phyloP scores from a whole-genome alignment of 2,797 vertebrate species.

The Diplodus sargus region DNA sequence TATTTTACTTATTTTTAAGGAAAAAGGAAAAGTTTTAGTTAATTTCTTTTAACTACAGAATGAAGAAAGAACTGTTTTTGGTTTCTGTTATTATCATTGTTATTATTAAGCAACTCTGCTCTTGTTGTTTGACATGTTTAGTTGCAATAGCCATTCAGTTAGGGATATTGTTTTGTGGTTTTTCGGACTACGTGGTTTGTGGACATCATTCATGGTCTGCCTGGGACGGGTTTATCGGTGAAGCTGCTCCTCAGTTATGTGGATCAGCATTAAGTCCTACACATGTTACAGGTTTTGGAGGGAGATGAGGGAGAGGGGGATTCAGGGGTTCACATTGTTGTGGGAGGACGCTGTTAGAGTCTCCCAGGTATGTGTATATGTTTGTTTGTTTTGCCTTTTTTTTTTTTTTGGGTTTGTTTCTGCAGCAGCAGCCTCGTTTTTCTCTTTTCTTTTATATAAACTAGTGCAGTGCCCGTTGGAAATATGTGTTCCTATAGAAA shows the following conservation, averaged over 20 bases:
- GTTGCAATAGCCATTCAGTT: neutral
- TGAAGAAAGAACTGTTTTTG: neutral
- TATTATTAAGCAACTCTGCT: neutral
- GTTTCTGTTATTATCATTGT: neutral
- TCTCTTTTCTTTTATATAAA: too few relatives aligned
- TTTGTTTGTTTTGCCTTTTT: too few relatives aligned
- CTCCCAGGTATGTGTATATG: too few relatives aligned
- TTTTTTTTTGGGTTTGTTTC: too few relatives aligned
- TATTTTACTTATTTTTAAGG: neutral
- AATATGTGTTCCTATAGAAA: too few relatives aligned
- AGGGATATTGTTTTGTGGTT: neutral
- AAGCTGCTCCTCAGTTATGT: conserved; percentile 4
- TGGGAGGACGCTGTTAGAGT: neutral
- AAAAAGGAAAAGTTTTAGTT: neutral
- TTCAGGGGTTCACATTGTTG: neutral
- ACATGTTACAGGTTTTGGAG: neutral
- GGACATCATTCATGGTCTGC: neutral
- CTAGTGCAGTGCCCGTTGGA: too few relatives aligned
- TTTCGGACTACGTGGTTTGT: neutral
- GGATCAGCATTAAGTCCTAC: conserved; percentile 1
- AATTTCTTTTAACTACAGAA: neutral
- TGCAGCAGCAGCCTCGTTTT: too few relatives aligned
- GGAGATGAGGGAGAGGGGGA: neutral
- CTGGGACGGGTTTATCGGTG: neutral
- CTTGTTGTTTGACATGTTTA: neutral